phyloP scores from a whole-genome alignment of 2,888 invertebrate species.

The Pseudococcus viburni region DNA sequence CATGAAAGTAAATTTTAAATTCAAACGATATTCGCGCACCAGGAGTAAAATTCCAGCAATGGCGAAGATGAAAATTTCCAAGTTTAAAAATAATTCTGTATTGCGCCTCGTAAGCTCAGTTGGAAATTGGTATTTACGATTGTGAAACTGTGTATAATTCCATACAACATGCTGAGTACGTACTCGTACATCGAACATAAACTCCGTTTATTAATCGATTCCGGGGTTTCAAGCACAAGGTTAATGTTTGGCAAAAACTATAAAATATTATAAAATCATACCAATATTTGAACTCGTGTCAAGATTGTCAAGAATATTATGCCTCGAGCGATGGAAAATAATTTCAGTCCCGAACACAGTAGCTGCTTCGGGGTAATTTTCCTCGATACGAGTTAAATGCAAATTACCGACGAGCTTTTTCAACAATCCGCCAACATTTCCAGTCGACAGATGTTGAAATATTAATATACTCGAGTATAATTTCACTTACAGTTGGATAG shows the following conservation, averaged over 20 bases:
- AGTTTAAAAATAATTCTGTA: not conserved
- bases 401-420: not conserved
- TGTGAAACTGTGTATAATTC: not conserved
- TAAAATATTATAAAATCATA: no score
- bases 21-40: not conserved
- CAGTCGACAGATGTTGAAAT: slow-evolving; percentile 2
- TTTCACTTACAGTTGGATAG: not conserved
- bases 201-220: not conserved
- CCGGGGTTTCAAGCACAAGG: not conserved
- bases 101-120: not conserved
- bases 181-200: not conserved
- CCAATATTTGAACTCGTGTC: not conserved
- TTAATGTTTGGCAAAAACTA: not conserved
- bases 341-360: not conserved
- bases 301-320: not conserved
- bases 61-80: not conserved
- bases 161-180: not conserved
- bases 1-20: not conserved
- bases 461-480: not conserved
- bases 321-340: not conserved
- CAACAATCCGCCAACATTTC: not conserved
- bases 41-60: not conserved
- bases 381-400: not conserved
- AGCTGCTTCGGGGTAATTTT: not conserved
- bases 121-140: not conserved